A percentile compares a stretch with the other conserved stretches of the same genome.
Evolutionary conservation across 2,797 vertebrate species (phyloP).

Genomic region (Heteromormyrus szaboi): DNA sequence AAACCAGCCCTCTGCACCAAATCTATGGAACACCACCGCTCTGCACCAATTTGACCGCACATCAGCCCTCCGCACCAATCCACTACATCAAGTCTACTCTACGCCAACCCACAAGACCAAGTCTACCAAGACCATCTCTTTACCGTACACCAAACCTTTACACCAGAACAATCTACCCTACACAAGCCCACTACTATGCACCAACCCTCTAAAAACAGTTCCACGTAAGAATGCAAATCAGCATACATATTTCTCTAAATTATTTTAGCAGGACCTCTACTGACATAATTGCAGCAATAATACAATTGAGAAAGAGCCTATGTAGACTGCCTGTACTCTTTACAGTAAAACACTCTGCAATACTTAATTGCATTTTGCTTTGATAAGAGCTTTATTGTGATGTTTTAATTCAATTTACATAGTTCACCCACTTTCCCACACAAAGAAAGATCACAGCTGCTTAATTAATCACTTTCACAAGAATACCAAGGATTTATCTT

Average conservation of each 20-base stretch:
- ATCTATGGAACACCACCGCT: background rate
- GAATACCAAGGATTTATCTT: background rate
- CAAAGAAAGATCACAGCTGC: background rate
- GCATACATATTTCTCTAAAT: slow-evolving; percentile 37
- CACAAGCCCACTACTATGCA: background rate
- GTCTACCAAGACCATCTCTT: slow-evolving; percentile 5
- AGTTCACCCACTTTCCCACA: slow-evolving; percentile 11
- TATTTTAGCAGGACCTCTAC: slow-evolving; percentile 27
- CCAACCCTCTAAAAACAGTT: slow-evolving; percentile 31
- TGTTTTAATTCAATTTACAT: slow-evolving; percentile 9
- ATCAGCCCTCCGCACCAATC: background rate
- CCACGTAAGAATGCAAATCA: slow-evolving; percentile 43
- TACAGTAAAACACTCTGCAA: slow-evolving; percentile 27
- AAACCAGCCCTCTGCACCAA: background rate
- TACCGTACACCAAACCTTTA: slow-evolving; percentile 12
- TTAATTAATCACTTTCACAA: slow-evolving; percentile 13
- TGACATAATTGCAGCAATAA: slow-evolving; percentile 27
- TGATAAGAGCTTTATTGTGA: slow-evolving; percentile 29
- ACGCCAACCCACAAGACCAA: background rate
- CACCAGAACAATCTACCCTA: slow-evolving; percentile 36
- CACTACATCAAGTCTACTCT: background rate
- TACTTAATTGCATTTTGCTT: slow-evolving; percentile 36
- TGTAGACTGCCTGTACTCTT: slow-evolving; percentile 31
- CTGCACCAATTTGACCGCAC: background rate
- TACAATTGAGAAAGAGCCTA: slow-evolving; percentile 11